A percentile compares a stretch with the other conserved stretches of the same genome.
These are phyloP conservation scores for Heterohyrax brucei DNA, from an alignment of 2,797 vertebrate genomes.

Conservation along the genomic window DNA sequence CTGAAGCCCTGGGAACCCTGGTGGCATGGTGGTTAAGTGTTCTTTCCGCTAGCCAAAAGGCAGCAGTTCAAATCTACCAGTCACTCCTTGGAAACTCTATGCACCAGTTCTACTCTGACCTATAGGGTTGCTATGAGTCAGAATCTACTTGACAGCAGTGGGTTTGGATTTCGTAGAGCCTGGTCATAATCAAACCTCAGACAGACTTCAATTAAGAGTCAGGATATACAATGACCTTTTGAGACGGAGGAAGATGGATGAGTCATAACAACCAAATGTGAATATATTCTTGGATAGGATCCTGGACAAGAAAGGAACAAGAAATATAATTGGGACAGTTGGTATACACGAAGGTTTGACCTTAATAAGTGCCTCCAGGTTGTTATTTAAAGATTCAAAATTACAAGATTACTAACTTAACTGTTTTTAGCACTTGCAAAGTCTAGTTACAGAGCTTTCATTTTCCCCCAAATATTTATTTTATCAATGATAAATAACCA, in stretches of 20 bases:
- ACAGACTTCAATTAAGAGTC: neutral
- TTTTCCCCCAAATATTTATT: neutral
- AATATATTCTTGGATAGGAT: neutral
- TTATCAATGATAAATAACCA: neutral
- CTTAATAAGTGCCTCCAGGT: neutral
- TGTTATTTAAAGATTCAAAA: constrained; percentile 45
- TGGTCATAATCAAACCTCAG: neutral
- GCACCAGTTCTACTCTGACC: no score
- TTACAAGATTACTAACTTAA: neutral
- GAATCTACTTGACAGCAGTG: no score
- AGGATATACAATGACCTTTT: neutral
- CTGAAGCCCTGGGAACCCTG: neutral
- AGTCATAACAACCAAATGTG: neutral
- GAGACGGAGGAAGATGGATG: constrained; percentile 30
- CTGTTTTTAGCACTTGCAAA: constrained; percentile 43
- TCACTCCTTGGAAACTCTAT: no score
- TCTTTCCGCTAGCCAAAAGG: no score
- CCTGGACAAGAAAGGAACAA: constrained; percentile 41
- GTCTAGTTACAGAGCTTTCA: neutral
- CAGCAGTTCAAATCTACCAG: no score
- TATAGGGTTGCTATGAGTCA: no score
- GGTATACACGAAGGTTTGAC: neutral
- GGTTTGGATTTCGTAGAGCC: neutral
- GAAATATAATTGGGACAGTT: neutral
- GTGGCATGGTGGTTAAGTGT: no score